A percentile compares a stretch with the other conserved stretches of the same genome.
These are phyloP conservation scores for Apamea sordens DNA, from an alignment of 2,888 invertebrate genomes.

Conservation along the genomic window DNA sequence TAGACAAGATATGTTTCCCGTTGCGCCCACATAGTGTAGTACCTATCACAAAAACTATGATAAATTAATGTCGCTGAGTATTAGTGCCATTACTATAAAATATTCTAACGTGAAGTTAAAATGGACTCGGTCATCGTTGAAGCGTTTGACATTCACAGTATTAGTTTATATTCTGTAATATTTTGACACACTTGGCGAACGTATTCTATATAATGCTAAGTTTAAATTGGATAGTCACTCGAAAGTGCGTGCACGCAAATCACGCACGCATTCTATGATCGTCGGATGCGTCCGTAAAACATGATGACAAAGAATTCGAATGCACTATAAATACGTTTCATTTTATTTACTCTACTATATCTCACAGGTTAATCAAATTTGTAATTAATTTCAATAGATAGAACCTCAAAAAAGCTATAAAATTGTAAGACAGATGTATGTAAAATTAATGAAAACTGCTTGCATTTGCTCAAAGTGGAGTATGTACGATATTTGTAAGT, in stretches of 20 bases:
- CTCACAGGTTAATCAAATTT: constrained; percentile 46
- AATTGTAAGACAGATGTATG: constrained; percentile 51
- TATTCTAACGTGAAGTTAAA: neutral
- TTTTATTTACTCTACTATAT: constrained; percentile 1
- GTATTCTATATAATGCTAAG: neutral
- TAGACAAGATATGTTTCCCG: neutral
- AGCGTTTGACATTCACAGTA: neutral
- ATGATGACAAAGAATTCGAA: neutral
- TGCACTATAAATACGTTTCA: neutral
- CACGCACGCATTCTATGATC: neutral
- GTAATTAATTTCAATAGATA: constrained; percentile 58
- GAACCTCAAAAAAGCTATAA: constrained; percentile 48
- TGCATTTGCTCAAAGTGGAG: constrained; percentile 86
- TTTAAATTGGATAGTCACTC: neutral
- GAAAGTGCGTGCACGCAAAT: neutral
- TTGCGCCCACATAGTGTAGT: neutral
- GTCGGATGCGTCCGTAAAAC: neutral
- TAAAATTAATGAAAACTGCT: constrained; percentile 71
- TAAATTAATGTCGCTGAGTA: neutral
- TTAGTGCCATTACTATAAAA: neutral
- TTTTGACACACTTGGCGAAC: neutral
- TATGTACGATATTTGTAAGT: constrained; percentile 75
- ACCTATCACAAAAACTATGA: neutral
- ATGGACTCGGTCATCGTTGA: neutral
- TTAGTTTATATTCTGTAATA: neutral